phyloP scores from a whole-genome alignment of 2,888 invertebrate species.

The Blomia tropicalis region DNA sequence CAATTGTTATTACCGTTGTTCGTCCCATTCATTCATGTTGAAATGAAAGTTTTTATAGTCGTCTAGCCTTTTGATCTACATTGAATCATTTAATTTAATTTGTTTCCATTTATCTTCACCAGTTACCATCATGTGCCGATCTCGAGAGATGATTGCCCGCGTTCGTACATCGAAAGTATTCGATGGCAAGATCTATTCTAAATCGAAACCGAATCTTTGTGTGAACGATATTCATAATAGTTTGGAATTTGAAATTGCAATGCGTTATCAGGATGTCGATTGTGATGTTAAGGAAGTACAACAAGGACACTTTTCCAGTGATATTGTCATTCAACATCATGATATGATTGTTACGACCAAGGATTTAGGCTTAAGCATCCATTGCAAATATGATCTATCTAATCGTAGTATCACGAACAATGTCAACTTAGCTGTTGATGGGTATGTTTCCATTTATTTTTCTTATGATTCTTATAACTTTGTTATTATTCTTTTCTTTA shows the following conservation, averaged over 20 bases:
- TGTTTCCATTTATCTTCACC: too few species aligned
- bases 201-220: slow-evolving; percentile 81
- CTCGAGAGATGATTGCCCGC: slow-evolving; percentile 74
- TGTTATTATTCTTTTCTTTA: not conserved
- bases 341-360: slow-evolving; percentile 86
- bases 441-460: slow-evolving; percentile 10
- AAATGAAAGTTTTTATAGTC: too few species aligned
- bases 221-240: slow-evolving; percentile 71
- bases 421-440: slow-evolving; percentile 22
- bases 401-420: slow-evolving; percentile 76
- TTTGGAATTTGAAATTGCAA: slow-evolving; percentile 72
- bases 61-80: too few species aligned
- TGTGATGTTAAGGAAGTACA: slow-evolving; percentile 73
- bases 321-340: slow-evolving; percentile 78
- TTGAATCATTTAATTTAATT: too few species aligned
- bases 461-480: not conserved
- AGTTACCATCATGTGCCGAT: slow-evolving; percentile 68
- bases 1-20: too few species aligned
- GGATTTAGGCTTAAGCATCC: slow-evolving; percentile 77
- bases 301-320: slow-evolving; percentile 68
- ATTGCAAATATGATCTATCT: slow-evolving; percentile 81
- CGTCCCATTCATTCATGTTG: too few species aligned
- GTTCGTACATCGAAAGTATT: slow-evolving; percentile 81
- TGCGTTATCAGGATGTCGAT: slow-evolving; percentile 79
- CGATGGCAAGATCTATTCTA: slow-evolving; percentile 85